Percentiles rank a stretch among this genome's conserved stretches.
Evolutionary conservation across 2,797 vertebrate species (phyloP).

Genomic region (Eurystomus glaucurus): DNA sequence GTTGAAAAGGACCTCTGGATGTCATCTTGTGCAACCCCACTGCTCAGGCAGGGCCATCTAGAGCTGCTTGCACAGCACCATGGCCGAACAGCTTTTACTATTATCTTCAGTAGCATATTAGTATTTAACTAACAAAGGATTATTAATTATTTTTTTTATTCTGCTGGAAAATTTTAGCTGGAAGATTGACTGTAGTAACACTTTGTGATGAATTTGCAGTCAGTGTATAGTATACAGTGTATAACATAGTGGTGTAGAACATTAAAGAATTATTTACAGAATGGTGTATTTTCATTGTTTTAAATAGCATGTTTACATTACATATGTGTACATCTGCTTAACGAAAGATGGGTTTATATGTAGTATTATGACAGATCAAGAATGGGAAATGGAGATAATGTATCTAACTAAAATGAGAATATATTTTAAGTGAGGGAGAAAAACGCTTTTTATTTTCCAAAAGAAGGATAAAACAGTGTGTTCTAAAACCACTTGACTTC

Average conservation of each 20-base stretch:
- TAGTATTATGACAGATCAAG: background rate
- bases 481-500: background rate
- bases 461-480: background rate
- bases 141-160: background rate
- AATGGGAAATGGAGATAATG: background rate
- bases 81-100: background rate
- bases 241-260: background rate
- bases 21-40: background rate
- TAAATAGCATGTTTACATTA: background rate
- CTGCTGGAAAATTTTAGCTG: background rate
- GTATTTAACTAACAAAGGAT: background rate
- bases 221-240: background rate
- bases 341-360: background rate
- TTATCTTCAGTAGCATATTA: background rate
- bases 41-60: fast-evolving
- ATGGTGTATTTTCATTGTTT: background rate
- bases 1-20: background rate
- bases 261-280: background rate
- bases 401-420: background rate
- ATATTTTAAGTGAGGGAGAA: background rate
- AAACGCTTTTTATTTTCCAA: background rate
- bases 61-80: background rate
- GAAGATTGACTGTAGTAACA: background rate
- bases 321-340: background rate
- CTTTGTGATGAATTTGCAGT: background rate